Evolutionary conservation across 2,888 invertebrate genomes (phyloP).

Genomic region (Aromia moschata): DNA sequence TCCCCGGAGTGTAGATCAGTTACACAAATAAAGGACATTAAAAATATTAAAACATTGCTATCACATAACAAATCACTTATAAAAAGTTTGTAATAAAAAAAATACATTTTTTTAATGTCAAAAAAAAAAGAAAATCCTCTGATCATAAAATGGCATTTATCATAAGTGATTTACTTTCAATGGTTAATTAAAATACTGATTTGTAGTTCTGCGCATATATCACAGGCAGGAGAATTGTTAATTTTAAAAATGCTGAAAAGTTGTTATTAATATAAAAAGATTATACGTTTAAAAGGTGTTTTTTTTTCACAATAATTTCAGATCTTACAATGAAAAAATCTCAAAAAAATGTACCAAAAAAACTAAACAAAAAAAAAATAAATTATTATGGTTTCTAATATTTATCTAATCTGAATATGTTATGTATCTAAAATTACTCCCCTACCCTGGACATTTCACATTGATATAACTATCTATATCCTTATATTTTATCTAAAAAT

Average conservation of each 20-base stretch:
- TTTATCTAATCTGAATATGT: conserved; percentile 46
- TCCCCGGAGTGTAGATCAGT: too few species aligned
- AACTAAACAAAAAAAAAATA: conserved; percentile 35
- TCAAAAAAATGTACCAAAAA: conserved; percentile 39
- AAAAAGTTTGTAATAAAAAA: conserved; percentile 8
- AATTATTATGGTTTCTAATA: conserved; percentile 38
- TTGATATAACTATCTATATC: conserved; percentile 54
- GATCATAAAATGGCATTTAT: conserved; percentile 40
- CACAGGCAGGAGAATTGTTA: conserved; percentile 55
- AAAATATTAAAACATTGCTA: conserved; percentile 7
- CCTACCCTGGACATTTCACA: conserved; percentile 59
- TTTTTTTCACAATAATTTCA: conserved; percentile 15
- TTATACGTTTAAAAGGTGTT: not conserved
- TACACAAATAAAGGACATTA: not conserved
- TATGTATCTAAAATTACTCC: conserved; percentile 50
- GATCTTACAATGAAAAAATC: conserved; percentile 37
- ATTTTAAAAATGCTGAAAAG: conserved; percentile 25
- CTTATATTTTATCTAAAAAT: conserved; percentile 51
- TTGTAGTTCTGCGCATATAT: conserved; percentile 54
- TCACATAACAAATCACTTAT: conserved; percentile 25
- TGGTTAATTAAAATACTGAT: conserved; percentile 54
- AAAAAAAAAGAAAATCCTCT: conserved; percentile 26
- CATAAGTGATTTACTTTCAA: conserved; percentile 30
- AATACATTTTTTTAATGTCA: not conserved
- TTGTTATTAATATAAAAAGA: conserved; percentile 21